Percentiles rank a stretch among this genome's conserved stretches.
Evolutionary conservation across 37 sponge, comb jelly and placozoan species (phyloP).

Genomic region (Lycopodina hypogea): DNA sequence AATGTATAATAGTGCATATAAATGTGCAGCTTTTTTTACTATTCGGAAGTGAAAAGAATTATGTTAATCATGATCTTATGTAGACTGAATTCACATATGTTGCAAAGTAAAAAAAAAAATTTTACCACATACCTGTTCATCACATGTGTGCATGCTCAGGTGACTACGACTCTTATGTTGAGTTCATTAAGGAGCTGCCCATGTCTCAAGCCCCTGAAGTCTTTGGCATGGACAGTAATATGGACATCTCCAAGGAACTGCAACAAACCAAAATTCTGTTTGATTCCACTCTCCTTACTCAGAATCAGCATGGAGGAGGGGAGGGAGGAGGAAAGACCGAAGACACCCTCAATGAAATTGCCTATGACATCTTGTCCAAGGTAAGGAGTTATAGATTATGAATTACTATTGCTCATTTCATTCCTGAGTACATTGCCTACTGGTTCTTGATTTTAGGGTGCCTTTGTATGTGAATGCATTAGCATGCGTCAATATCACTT

Average conservation of each 20-base stretch:
- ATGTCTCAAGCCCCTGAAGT: slow-evolving; percentile 90
- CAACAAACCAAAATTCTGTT: slow-evolving; percentile 88
- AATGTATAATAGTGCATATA: too few species aligned
- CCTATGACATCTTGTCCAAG: slow-evolving; percentile 49
- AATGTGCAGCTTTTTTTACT: too few species aligned
- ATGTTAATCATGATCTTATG: too few species aligned
- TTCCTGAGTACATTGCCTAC: too few species aligned
- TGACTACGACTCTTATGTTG: slow-evolving; percentile 84
- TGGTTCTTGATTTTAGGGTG: too few species aligned
- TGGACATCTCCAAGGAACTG: slow-evolving; percentile 95
- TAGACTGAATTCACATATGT: too few species aligned
- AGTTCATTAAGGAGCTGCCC: slow-evolving; percentile 95
- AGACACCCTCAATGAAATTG: slow-evolving; percentile 90
- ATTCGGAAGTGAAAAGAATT: too few species aligned
- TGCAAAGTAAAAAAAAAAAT: too few species aligned
- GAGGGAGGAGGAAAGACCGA: slow-evolving; percentile 37
- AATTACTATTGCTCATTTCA: background rate
- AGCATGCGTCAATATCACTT: too few species aligned
- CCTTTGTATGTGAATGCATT: too few species aligned
- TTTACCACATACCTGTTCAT: too few species aligned
- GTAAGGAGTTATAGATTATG: background rate
- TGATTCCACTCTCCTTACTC: slow-evolving; percentile 93
- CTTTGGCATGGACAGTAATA: slow-evolving; percentile 98
- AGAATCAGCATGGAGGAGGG: slow-evolving; percentile 66
- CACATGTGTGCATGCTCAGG: slow-evolving; percentile 6